phyloP scores from a whole-genome alignment of 2,888 invertebrate species.

The Troides oblongomaculatus region DNA sequence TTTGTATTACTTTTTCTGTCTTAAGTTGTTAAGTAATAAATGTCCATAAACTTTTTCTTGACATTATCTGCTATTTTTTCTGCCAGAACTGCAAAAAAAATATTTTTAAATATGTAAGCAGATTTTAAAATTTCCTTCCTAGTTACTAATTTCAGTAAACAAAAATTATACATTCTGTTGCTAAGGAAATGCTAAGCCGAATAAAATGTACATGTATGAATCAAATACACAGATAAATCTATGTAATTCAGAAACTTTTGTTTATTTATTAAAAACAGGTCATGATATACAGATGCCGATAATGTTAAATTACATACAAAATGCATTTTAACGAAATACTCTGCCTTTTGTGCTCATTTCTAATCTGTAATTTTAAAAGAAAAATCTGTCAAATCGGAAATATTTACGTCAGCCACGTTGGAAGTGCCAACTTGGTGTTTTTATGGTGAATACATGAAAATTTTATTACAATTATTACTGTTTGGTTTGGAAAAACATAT shows the following conservation, averaged over 20 bases:
- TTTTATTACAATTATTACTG: conserved; percentile 44
- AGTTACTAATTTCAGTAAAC: background rate
- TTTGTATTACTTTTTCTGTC: background rate
- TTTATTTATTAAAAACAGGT: too few relatives aligned
- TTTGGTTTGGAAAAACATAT: conserved; percentile 5
- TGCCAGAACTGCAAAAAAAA: background rate
- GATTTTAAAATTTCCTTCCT: too few relatives aligned
- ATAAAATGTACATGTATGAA: too few relatives aligned
- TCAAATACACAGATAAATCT: too few relatives aligned
- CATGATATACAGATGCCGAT: too few relatives aligned
- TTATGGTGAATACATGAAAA: conserved; percentile 68
- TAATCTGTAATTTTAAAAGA: conserved; percentile 3
- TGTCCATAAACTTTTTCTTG: conserved; percentile 7
- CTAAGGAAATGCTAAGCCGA: background rate
- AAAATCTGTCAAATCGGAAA: conserved; percentile 48
- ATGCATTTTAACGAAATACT: too few relatives aligned
- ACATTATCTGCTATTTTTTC: conserved; percentile 11
- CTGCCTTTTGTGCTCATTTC: background rate
- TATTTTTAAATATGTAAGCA: background rate
- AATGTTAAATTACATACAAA: too few relatives aligned
- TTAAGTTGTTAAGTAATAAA: background rate
- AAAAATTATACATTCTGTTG: background rate
- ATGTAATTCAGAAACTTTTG: too few relatives aligned
- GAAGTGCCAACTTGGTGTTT: conserved; percentile 80
- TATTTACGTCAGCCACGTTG: conserved; percentile 82